A percentile compares a stretch with the other conserved stretches of the same genome.
phyloP scores from a whole-genome alignment of 2,797 vertebrate species.

The Sebastes minor region DNA sequence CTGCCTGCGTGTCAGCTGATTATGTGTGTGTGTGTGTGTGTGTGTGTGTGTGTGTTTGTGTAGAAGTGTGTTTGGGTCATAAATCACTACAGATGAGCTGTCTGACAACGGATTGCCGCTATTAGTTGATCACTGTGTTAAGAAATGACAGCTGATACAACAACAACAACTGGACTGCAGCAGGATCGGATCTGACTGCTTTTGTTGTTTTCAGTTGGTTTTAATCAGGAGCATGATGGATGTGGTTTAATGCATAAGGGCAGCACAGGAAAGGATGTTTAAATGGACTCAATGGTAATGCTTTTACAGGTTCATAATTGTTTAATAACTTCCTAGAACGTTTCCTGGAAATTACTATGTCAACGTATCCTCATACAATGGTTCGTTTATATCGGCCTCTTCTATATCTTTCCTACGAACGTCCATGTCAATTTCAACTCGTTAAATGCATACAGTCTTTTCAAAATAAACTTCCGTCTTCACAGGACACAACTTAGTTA shows the following conservation, averaged over 20 bases:
- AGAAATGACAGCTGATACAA: slow-evolving; percentile 50
- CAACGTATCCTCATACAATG: too few relatives aligned
- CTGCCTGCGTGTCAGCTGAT: slow-evolving; percentile 35
- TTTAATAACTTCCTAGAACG: background rate
- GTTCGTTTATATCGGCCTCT: rapidly evolving
- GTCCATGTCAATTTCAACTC: too few relatives aligned
- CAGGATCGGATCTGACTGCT: background rate
- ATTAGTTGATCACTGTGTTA: slow-evolving; percentile 60
- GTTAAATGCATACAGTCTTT: too few relatives aligned
- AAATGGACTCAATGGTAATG: background rate
- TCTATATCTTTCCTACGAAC: too few relatives aligned
- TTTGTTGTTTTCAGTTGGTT: background rate
- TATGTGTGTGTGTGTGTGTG: slow-evolving; percentile 14
- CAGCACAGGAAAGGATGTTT: background rate
- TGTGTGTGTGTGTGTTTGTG: background rate
- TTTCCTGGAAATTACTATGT: background rate
- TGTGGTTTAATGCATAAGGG: background rate
- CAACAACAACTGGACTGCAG: slow-evolving; percentile 25
- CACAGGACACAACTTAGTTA: too few relatives aligned
- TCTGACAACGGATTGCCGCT: slow-evolving; percentile 16
- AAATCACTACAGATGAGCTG: slow-evolving; percentile 57
- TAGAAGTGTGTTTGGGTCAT: slow-evolving; percentile 28
- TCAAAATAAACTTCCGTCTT: too few relatives aligned
- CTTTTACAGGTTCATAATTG: background rate
- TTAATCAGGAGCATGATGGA: background rate